These are phyloP conservation scores for Dromaius novaehollandiae DNA, from an alignment of 2,113 vertebrate genomes.

Conservation along the genomic window DNA sequence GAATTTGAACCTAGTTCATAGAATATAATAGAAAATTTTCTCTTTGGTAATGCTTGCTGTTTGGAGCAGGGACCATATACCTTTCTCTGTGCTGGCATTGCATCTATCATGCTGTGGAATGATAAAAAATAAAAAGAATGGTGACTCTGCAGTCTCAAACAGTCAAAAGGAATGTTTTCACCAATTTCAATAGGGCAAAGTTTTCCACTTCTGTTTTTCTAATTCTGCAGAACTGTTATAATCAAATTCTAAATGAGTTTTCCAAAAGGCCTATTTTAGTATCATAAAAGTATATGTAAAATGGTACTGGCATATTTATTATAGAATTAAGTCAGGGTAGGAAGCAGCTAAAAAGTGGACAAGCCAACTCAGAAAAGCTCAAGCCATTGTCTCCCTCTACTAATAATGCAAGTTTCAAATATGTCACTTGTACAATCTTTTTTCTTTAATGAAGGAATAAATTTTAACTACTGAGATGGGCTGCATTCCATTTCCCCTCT, in stretches of 20 bases:
- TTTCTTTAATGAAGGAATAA: not conserved
- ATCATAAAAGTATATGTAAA: not conserved
- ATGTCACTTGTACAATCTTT: not conserved
- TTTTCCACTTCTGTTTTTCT: not conserved
- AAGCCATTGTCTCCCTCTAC: not conserved
- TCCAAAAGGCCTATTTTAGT: not conserved
- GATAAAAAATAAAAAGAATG: not conserved
- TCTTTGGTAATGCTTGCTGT: not conserved
- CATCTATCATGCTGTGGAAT: not conserved
- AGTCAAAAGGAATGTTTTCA: not conserved
- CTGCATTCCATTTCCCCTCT: not conserved
- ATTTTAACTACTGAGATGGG: not conserved
- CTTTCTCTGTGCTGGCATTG: conserved; percentile 3
- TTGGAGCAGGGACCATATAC: not conserved
- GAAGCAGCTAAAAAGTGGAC: not conserved
- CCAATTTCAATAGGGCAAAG: not conserved
- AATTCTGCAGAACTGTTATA: not conserved
- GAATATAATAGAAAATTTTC: not conserved
- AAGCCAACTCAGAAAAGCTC: not conserved
- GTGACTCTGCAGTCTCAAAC: not conserved
- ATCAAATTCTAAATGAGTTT: not conserved
- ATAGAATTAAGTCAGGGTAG: not conserved
- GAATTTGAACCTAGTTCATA: not conserved
- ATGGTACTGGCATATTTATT: not conserved
- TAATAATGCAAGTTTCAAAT: not conserved